A percentile compares a stretch with the other conserved stretches of the same genome.
Evolutionary conservation across 2,888 invertebrate species (phyloP).

Genomic region (Abrostola triplasia): DNA sequence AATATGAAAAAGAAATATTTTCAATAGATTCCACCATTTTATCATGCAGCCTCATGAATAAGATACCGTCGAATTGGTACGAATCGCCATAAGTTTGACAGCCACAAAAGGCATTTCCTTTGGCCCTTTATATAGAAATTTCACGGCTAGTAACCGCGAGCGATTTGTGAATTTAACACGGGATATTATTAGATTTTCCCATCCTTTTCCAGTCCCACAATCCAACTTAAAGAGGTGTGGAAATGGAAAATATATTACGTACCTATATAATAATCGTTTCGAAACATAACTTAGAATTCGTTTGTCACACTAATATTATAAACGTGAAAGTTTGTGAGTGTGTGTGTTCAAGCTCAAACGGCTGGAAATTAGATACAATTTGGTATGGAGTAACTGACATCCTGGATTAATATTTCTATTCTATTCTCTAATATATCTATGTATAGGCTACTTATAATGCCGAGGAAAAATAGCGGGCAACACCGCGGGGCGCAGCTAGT

Average conservation of each 20-base stretch:
- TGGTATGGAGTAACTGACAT: too few relatives aligned
- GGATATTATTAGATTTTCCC: constrained; percentile 57
- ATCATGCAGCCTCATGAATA: constrained; percentile 59
- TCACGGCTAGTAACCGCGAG: constrained; percentile 59
- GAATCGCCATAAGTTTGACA: constrained; percentile 43
- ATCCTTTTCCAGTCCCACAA: constrained; percentile 12
- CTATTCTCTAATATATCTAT: too few relatives aligned
- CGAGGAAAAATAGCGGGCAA: too few relatives aligned
- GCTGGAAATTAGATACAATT: too few relatives aligned
- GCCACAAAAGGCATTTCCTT: constrained; percentile 55
- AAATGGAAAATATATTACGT: constrained; percentile 4
- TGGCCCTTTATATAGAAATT: constrained; percentile 58
- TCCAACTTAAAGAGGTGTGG: constrained; percentile 14
- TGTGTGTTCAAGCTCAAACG: too few relatives aligned
- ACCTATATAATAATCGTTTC: not conserved
- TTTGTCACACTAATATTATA: too few relatives aligned
- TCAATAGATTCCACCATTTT: constrained; percentile 45
- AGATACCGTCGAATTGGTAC: constrained; percentile 56
- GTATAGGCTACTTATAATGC: too few relatives aligned
- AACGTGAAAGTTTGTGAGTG: too few relatives aligned
- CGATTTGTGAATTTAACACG: constrained; percentile 62
- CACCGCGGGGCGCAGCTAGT: too few relatives aligned
- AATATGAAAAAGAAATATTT: constrained; percentile 46
- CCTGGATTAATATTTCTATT: too few relatives aligned
- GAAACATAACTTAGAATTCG: constrained; percentile 5